These are phyloP conservation scores for Toxostoma redivivum DNA, from an alignment of 2,113 vertebrate species.

Conservation along the genomic window DNA sequence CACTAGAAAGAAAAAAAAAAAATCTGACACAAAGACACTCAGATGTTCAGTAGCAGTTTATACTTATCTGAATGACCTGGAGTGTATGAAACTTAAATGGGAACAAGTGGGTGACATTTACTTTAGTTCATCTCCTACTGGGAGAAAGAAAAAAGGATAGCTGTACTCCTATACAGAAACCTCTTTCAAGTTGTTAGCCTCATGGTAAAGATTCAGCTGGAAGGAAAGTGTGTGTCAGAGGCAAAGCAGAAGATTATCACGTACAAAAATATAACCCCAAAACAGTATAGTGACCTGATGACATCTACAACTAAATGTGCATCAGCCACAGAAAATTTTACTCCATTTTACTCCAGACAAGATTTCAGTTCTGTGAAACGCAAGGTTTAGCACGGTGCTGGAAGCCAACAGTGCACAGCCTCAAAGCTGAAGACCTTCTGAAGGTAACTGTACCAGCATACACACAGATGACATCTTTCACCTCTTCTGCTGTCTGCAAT, in stretches of 20 bases:
- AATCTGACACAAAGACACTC: slow-evolving; percentile 2
- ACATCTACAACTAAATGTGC: slow-evolving; percentile 13
- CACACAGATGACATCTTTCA: background rate
- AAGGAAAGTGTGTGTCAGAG: slow-evolving; percentile 19
- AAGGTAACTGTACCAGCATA: background rate
- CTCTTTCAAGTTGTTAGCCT: slow-evolving; percentile 41
- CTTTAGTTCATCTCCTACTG: slow-evolving; percentile 5
- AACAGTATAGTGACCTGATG: slow-evolving; percentile 5
- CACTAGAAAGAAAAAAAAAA: background rate
- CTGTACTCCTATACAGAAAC: slow-evolving; percentile 38
- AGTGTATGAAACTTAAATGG: slow-evolving; percentile 31
- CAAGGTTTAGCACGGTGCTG: background rate
- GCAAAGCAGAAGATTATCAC: slow-evolving; percentile 21
- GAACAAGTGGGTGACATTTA: slow-evolving; percentile 39
- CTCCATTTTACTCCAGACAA: background rate
- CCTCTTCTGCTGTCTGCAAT: background rate
- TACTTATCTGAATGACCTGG: slow-evolving; percentile 21
- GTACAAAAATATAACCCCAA: background rate
- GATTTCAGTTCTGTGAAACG: background rate
- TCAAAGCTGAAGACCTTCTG: background rate
- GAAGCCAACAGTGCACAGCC: background rate
- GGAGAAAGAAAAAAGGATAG: slow-evolving; percentile 34
- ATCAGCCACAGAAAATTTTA: background rate
- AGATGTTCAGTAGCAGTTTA: slow-evolving; percentile 36
- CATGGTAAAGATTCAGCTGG: slow-evolving; percentile 22